Evolutionary conservation across 2,113 vertebrate species (phyloP).

Genomic region (Cettia cetti): DNA sequence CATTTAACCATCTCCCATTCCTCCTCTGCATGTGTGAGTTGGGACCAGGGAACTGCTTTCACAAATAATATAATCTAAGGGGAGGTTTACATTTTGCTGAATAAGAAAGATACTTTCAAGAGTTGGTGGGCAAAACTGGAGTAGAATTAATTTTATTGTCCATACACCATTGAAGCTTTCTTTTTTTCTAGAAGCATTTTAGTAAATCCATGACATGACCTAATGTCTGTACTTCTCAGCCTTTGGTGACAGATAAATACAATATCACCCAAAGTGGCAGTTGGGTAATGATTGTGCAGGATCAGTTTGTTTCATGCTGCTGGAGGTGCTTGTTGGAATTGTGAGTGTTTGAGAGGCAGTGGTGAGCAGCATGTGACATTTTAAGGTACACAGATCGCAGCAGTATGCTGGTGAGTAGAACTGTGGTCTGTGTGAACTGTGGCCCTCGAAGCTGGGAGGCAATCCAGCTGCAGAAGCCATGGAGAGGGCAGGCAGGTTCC

Average conservation of each 20-base stretch:
- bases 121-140: background rate
- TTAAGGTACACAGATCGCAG: background rate
- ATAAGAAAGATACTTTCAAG: background rate
- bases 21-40: too few species aligned
- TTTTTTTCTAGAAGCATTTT: background rate
- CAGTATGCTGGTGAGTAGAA: background rate
- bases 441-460: background rate
- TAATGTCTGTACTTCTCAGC: background rate
- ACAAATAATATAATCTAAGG: background rate
- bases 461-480: accelerated
- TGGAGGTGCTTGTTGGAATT: background rate
- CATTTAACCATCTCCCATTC: background rate
- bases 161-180: background rate
- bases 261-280: background rate
- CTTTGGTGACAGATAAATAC: background rate
- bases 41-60: background rate
- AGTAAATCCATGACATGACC: background rate
- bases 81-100: background rate
- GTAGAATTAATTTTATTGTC: background rate
- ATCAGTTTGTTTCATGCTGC: accelerated
- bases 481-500: accelerated
- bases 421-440: accelerated
- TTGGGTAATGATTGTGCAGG: background rate
- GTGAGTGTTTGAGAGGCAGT: background rate
- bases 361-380: background rate